These are phyloP conservation scores for Tokudaia tokunoshimensis DNA, from an alignment of 2,797 vertebrate species.

Conservation along the genomic window DNA sequence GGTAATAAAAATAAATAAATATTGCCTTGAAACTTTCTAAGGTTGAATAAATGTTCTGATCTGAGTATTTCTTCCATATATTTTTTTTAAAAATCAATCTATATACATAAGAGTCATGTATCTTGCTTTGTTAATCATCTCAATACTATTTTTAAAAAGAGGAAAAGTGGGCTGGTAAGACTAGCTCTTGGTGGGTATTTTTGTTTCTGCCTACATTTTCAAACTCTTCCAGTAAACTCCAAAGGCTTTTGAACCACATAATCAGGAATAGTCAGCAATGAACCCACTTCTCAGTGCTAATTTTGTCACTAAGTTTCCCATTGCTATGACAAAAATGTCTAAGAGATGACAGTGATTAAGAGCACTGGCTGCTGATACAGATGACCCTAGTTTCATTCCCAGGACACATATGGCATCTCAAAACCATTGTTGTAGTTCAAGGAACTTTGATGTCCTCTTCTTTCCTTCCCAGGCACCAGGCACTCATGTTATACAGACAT, in stretches of 20 bases:
- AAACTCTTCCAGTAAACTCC: not conserved
- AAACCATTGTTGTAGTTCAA: not conserved
- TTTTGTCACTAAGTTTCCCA: not conserved
- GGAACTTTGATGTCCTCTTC: not conserved
- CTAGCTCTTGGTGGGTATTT: not conserved
- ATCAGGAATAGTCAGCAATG: not conserved
- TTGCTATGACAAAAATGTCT: not conserved
- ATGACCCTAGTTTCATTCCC: not conserved
- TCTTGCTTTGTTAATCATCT: conserved; percentile 35
- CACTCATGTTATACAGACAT: not conserved
- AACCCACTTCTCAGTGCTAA: not conserved
- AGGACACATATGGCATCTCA: not conserved
- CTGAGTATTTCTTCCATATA: not conserved
- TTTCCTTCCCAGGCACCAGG: not conserved
- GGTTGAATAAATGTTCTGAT: not conserved
- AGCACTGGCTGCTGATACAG: not conserved
- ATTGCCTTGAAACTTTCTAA: not conserved
- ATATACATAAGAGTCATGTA: not conserved
- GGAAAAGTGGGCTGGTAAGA: not conserved
- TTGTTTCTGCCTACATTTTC: not conserved
- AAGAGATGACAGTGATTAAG: not conserved
- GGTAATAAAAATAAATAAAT: not conserved
- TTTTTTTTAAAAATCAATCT: not conserved
- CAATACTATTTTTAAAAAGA: not conserved
- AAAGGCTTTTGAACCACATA: not conserved